Evolutionary conservation across 1,140 invertebrate species (phyloP).

Genomic region (Drosophila suzukii): DNA sequence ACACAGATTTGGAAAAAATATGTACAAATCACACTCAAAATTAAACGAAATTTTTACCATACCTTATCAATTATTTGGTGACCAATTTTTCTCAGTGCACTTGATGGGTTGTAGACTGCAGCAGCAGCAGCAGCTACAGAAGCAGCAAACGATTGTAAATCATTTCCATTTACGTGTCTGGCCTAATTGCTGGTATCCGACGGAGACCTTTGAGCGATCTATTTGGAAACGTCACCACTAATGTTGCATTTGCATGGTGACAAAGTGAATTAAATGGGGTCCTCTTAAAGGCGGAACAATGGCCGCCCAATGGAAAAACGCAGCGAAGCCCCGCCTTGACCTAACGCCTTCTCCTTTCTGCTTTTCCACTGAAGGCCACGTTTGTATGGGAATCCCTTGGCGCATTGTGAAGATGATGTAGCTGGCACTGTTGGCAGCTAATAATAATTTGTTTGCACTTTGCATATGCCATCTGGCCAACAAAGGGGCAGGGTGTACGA

Average conservation of each 20-base stretch:
- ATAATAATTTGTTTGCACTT: slow-evolving; percentile 82
- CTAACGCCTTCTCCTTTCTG: slow-evolving; percentile 19
- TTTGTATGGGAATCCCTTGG: slow-evolving; percentile 73
- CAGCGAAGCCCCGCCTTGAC: slow-evolving; percentile 51
- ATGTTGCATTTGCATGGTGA: slow-evolving; percentile 45
- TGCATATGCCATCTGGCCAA: slow-evolving; percentile 72
- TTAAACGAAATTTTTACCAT: too few species aligned
- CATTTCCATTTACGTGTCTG: slow-evolving; percentile 61
- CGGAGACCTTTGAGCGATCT: slow-evolving; percentile 47
- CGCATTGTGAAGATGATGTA: slow-evolving; percentile 77
- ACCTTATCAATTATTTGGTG: too few species aligned
- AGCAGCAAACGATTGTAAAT: slow-evolving; percentile 64
- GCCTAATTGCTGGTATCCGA: slow-evolving; percentile 62
- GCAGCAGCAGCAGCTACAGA: slow-evolving; percentile 8
- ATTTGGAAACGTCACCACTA: slow-evolving; percentile 41
- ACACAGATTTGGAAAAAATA: too few species aligned
- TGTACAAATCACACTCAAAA: too few species aligned
- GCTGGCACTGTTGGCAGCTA: slow-evolving; percentile 73
- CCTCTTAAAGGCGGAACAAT: slow-evolving; percentile 25
- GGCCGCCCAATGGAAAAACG: slow-evolving; percentile 32
- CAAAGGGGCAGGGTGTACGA: slow-evolving; percentile 26
- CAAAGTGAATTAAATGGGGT: slow-evolving; percentile 38
- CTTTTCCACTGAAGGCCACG: slow-evolving; percentile 32
- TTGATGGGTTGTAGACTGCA: slow-evolving; percentile 12
- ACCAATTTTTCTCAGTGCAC: slow-evolving; percentile 7